Evolutionary conservation across 2,888 invertebrate species (phyloP).

Genomic region (Caenorhabditis sulstoni): DNA sequence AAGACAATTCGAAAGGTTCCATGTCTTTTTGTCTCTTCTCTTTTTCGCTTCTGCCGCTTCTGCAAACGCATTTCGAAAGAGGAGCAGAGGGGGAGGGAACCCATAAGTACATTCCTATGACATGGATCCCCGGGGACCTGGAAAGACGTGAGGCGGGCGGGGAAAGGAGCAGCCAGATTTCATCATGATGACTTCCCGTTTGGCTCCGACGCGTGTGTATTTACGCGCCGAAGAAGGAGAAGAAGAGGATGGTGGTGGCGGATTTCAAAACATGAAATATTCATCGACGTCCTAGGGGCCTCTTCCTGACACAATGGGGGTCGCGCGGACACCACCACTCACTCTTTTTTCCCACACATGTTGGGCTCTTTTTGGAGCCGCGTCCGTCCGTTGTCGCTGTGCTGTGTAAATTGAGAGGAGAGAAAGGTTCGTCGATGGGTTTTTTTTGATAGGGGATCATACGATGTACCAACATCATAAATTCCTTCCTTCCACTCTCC

Average conservation of each 20-base stretch:
- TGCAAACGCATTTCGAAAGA: conserved; percentile 13
- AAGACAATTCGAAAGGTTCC: no score
- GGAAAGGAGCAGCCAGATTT: conserved; percentile 20
- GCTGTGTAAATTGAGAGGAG: no score
- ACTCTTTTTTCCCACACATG: conserved; percentile 40
- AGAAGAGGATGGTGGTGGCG: conserved; percentile 15
- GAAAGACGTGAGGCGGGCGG: conserved; percentile 5
- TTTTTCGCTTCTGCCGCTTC: no score
- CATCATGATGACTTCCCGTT: conserved; percentile 35
- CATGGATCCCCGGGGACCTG: conserved; percentile 34
- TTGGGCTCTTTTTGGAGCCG: conserved; percentile 45
- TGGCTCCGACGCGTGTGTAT: conserved; percentile 16
- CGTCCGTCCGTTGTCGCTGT: conserved; percentile 21
- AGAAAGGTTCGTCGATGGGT: no score
- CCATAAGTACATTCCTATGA: conserved; percentile 28
- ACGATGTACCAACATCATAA: no score
- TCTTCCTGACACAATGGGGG: conserved; percentile 48
- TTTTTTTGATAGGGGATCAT: no score
- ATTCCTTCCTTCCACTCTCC: no score
- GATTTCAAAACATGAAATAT: conserved; percentile 59
- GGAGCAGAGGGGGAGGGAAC: background rate
- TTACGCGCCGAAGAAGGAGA: conserved; percentile 19
- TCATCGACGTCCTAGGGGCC: conserved; percentile 38
- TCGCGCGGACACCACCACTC: conserved; percentile 12
- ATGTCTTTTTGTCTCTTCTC: no score